phyloP scores from a whole-genome alignment of 2,113 vertebrate genomes.

The Balaeniceps rex region DNA sequence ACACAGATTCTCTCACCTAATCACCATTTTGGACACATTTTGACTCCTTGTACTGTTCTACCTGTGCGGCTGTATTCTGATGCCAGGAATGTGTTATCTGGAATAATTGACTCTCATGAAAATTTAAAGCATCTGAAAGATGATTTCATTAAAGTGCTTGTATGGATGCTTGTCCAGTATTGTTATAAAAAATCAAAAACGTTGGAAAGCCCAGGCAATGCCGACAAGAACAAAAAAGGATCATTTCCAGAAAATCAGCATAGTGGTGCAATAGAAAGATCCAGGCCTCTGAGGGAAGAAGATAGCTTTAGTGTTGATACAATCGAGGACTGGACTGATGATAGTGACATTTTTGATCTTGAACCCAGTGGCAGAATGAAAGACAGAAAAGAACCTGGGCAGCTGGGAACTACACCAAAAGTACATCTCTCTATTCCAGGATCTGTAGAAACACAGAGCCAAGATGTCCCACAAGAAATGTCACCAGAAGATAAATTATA shows the following conservation, averaged over 20 bases:
- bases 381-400: constrained; percentile 69
- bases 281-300: constrained; percentile 72
- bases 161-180: constrained; percentile 89
- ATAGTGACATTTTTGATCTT: constrained; percentile 85
- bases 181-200: constrained; percentile 70
- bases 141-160: constrained; percentile 90
- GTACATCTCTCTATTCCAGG: constrained; percentile 85
- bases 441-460: constrained; percentile 82
- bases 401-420: constrained; percentile 43
- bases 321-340: constrained; percentile 89
- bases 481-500: constrained; percentile 76
- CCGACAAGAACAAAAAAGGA: background rate
- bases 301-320: constrained; percentile 78
- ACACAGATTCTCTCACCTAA: constrained; percentile 80
- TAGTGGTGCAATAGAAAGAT: constrained; percentile 54
- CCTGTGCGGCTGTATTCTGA: constrained; percentile 91
- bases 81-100: constrained; percentile 88
- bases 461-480: constrained; percentile 73
- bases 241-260: background rate
- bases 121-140: constrained; percentile 90
- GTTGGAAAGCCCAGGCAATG: constrained; percentile 31
- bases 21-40: constrained; percentile 87
- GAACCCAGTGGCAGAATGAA: constrained; percentile 75
- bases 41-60: constrained; percentile 87
- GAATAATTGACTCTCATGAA: constrained; percentile 93